Percentiles rank a stretch among this genome's conserved stretches.
Evolutionary conservation across 2,888 invertebrate genomes (phyloP).

Genomic region (Hydraecia micacea): DNA sequence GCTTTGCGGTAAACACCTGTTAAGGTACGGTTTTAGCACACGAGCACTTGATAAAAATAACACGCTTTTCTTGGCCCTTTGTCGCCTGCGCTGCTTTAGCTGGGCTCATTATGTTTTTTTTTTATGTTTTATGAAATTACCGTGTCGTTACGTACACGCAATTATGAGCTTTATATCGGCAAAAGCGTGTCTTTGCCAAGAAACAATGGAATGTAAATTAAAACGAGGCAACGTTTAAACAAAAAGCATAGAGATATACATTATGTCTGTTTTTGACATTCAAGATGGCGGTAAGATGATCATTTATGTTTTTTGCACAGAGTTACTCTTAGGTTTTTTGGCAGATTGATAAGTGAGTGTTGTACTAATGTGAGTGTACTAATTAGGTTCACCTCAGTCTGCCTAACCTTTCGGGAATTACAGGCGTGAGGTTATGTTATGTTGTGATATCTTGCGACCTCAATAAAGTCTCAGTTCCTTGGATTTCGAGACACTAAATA

Average conservation of each 20-base stretch:
- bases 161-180: no score
- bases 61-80: neutral
- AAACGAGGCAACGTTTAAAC: neutral
- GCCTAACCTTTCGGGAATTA: no score
- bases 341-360: no score
- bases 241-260: neutral
- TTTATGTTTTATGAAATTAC: no score
- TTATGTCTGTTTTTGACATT: neutral
- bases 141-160: no score
- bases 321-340: neutral
- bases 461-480: neutral
- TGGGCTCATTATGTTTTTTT: neutral
- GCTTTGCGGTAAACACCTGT: slow-evolving; percentile 52
- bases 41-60: slow-evolving; percentile 39
- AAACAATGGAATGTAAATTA: neutral
- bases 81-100: neutral
- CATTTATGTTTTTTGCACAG: neutral
- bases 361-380: no score
- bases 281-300: neutral
- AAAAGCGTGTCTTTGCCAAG: neutral
- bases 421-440: neutral
- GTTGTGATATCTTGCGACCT: neutral
- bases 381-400: no score
- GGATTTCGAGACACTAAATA: neutral
- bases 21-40: slow-evolving; percentile 42